Conservation (phyloP, 2,113 vertebrate genomes). For the Rhinopomastus cyanomelas region DNA sequence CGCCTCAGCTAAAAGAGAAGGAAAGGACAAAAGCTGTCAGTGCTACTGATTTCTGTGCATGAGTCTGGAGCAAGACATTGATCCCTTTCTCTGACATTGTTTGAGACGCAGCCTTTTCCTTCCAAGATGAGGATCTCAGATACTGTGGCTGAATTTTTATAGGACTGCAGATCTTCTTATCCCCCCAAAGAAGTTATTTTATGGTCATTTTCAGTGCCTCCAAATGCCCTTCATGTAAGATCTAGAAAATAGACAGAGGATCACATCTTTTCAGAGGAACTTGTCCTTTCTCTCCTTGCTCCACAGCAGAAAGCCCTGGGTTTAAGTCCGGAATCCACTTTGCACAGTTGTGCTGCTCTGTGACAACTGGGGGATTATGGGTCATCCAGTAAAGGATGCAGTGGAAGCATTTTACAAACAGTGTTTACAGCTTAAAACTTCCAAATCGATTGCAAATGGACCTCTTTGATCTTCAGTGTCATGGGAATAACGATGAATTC, state of each 20-base stretch:
- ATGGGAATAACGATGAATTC: constrained; percentile 11
- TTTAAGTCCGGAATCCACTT: background rate
- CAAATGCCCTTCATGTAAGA: background rate
- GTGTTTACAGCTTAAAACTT: background rate
- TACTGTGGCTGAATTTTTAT: constrained; percentile 2
- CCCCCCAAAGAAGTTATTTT: background rate
- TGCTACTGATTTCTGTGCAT: background rate
- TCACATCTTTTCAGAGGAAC: background rate
- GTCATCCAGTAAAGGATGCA: background rate
- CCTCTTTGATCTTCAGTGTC: constrained; percentile 28
- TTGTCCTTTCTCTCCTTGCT: background rate
- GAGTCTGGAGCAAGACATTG: background rate
- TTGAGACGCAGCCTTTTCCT: background rate
- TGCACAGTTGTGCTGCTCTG: background rate
- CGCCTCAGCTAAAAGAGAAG: background rate
- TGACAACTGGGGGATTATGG: constrained; percentile 14
- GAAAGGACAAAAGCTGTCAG: background rate
- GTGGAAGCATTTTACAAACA: background rate
- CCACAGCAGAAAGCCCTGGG: background rate
- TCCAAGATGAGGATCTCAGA: background rate
- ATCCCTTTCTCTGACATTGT: background rate
- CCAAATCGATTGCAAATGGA: background rate
- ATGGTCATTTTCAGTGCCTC: background rate
- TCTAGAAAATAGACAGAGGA: background rate
- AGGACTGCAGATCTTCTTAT: background rate